Evolutionary conservation across 1,140 invertebrate species (phyloP), one percentile per base, ranked within the genome.

Genomic region (Musca domestica): DNA sequence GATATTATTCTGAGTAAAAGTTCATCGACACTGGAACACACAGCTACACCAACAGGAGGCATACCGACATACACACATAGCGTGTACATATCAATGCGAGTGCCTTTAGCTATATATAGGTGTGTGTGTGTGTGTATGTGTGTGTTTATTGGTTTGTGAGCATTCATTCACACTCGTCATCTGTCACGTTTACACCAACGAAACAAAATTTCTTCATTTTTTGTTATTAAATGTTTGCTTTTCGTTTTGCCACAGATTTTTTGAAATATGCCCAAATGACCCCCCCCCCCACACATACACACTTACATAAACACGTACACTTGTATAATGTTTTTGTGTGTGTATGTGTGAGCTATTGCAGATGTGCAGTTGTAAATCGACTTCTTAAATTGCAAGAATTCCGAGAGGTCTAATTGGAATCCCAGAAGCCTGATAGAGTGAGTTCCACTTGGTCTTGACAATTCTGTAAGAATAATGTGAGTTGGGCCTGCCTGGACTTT

Each of bases 131-230:
- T 19, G 19, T 58, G 54, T 58, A 3, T 51, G 49, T 41, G 65
- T 67, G 54, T 58, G 3, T 51, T 22, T 41, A 48, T 67, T 54
- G 10, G 48, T 67, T 56, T 66, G 17, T 25, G 48, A 51, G 47
- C 51, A 27, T 66, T 30, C 64, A 52, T 66, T 66, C 41, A 48
- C 41, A 48, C 67, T 64, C 63, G 49, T 68, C 67, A 65, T 68
- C 63, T 68, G 58, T 64, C 67, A 65, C 61, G 63, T 68, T 64
- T 64, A 68, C 67, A 68, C 34, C 34, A 47, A 47, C 63, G 23
- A 48, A 64, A 48, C 10, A 48, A 47, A 19, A 64, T 64, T 46
- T 22, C 17, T 47, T 47, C 30, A 46, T 22, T 17, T 23, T 14
- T 48, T 19, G 14, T 64, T 64, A 64, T 48, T 64, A 41, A 41